phyloP scores from a whole-genome alignment of 2,888 invertebrate genomes.

The Phengaris alcon region DNA sequence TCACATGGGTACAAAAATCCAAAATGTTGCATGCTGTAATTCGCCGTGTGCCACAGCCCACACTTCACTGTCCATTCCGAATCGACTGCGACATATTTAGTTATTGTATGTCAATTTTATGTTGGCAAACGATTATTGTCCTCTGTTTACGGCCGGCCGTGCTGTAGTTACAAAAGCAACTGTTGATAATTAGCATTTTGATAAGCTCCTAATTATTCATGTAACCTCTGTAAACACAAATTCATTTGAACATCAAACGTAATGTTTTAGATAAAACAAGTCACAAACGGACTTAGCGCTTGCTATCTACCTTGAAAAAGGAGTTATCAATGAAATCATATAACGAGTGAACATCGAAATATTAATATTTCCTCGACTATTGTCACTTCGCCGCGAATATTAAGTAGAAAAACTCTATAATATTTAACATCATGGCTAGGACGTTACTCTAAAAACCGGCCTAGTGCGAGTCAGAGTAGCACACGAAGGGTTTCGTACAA shows the following conservation, averaged over 20 bases:
- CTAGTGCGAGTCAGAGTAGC: too few relatives aligned
- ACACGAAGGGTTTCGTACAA: too few relatives aligned
- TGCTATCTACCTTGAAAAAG: neutral
- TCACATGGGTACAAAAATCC: too few relatives aligned
- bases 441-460: too few relatives aligned
- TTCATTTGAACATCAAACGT: constrained; percentile 3
- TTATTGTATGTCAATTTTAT: neutral
- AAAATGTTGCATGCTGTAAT: too few relatives aligned
- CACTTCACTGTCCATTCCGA: neutral
- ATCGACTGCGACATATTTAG: neutral
- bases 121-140: constrained; percentile 57
- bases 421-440: too few relatives aligned
- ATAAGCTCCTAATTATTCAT: constrained; percentile 51
- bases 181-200: constrained; percentile 52
- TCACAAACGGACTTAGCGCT: neutral
- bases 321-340: neutral
- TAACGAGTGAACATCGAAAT: neutral
- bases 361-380: too few relatives aligned
- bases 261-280: neutral
- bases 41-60: too few relatives aligned
- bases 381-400: too few relatives aligned
- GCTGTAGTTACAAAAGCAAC: constrained; percentile 50
- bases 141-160: constrained; percentile 53
- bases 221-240: neutral
- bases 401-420: too few relatives aligned